phyloP scores from a whole-genome alignment of 1,140 invertebrate species.

The Hyles vespertilio region DNA sequence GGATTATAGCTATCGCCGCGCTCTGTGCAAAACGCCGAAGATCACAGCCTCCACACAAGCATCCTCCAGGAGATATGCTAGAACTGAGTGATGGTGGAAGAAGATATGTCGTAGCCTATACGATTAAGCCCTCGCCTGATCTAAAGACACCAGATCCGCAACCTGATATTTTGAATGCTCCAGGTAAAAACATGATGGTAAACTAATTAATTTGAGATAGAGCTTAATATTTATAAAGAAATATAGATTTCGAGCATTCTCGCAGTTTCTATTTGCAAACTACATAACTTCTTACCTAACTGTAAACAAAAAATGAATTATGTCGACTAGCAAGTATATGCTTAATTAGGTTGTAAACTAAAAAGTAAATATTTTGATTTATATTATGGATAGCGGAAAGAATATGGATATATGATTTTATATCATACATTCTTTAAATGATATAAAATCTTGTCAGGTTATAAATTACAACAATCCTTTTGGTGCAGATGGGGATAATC shows the following conservation, averaged over 20 bases:
- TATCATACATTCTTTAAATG: too few relatives aligned
- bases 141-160: constrained; percentile 63
- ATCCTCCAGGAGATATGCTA: constrained; percentile 63
- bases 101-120: constrained; percentile 66
- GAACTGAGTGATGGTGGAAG: constrained; percentile 60
- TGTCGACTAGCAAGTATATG: too few relatives aligned
- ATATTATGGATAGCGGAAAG: too few relatives aligned
- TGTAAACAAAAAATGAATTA: too few relatives aligned
- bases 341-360: too few relatives aligned
- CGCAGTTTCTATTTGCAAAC: too few relatives aligned
- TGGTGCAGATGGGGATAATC: constrained; percentile 49
- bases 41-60: constrained; percentile 51
- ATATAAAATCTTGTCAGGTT: too few relatives aligned
- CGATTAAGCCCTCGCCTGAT: constrained; percentile 62
- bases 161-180: constrained; percentile 63
- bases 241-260: too few relatives aligned
- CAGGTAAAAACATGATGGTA: constrained; percentile 34
- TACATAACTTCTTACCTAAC: too few relatives aligned
- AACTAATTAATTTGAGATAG: background rate
- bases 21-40: constrained; percentile 51
- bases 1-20: constrained; percentile 43
- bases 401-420: too few relatives aligned
- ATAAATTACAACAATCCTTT: background rate
- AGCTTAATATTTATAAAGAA: too few relatives aligned
- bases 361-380: too few relatives aligned